These are phyloP conservation scores for Diglossa cyanea DNA, from an alignment of 2,797 vertebrate genomes.

Conservation along the genomic window DNA sequence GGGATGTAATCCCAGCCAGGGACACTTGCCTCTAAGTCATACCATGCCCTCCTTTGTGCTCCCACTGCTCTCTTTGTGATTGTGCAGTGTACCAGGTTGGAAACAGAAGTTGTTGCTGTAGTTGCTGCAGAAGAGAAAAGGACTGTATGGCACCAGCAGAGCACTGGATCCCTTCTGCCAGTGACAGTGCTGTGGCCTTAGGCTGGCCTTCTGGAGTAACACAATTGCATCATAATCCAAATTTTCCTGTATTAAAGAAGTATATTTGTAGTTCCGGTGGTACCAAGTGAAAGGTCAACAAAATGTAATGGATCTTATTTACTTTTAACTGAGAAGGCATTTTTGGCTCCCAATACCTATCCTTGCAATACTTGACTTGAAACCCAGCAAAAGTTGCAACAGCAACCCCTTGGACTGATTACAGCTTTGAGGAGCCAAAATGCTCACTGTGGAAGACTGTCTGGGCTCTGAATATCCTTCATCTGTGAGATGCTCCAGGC, in stretches of 20 bases:
- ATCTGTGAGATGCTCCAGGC: slow-evolving; percentile 35
- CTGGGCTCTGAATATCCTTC: slow-evolving; percentile 33
- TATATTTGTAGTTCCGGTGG: not conserved
- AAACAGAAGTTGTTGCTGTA: not conserved
- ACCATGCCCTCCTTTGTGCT: not conserved
- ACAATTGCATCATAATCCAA: not conserved
- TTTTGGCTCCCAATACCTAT: not conserved
- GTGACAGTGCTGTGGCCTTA: not conserved
- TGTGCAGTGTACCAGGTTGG: not conserved
- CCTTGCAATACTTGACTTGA: slow-evolving; percentile 33
- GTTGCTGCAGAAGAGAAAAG: not conserved
- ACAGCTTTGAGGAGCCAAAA: not conserved
- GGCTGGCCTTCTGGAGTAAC: not conserved
- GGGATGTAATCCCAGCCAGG: not conserved
- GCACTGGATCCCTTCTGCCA: not conserved
- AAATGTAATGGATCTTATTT: not conserved
- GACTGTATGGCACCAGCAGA: not conserved
- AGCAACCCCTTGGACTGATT: not conserved
- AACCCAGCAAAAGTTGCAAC: not conserved
- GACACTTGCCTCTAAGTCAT: rapidly evolving
- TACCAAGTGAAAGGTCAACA: not conserved
- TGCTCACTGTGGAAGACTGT: not conserved
- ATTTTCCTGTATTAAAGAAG: not conserved
- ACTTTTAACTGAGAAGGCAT: not conserved
- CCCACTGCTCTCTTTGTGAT: not conserved